These are phyloP conservation scores for Cephus pulcher DNA, from an alignment of 2,888 invertebrate genomes.

Conservation along the genomic window DNA sequence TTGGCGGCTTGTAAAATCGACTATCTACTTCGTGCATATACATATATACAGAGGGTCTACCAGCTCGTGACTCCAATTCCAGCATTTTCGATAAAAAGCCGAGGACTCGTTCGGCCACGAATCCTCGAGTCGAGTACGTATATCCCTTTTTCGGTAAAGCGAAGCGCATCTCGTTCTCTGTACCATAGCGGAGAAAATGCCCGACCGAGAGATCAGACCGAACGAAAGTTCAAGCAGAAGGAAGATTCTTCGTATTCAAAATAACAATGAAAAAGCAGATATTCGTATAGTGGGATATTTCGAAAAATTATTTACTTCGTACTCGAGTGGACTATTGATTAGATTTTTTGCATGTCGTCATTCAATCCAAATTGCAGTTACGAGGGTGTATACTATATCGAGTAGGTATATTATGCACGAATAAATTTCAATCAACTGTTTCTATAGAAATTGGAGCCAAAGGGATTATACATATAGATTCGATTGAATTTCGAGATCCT, in stretches of 20 bases:
- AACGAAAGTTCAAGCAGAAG: no score
- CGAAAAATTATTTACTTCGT: not conserved
- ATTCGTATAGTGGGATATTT: not conserved
- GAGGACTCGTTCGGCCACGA: not conserved
- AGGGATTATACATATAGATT: not conserved
- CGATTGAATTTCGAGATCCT: not conserved
- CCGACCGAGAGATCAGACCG: not conserved
- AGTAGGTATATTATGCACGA: not conserved
- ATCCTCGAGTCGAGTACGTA: not conserved
- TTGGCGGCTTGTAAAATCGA: not conserved
- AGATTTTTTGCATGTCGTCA: not conserved
- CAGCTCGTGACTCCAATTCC: not conserved
- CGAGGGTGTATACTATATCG: not conserved
- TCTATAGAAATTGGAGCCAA: not conserved
- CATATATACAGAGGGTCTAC: not conserved
- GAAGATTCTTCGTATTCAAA: no score
- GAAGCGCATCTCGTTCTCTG: not conserved
- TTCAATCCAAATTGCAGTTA: not conserved
- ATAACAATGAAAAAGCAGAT: no score
- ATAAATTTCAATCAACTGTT: not conserved
- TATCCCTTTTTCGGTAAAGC: not conserved
- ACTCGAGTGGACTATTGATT: not conserved
- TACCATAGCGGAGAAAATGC: not conserved
- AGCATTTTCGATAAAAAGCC: not conserved
- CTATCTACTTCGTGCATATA: not conserved